Base-by-base conservation (phyloP, 2,113 vertebrate species). In the Vulpes lagopus region DNA sequence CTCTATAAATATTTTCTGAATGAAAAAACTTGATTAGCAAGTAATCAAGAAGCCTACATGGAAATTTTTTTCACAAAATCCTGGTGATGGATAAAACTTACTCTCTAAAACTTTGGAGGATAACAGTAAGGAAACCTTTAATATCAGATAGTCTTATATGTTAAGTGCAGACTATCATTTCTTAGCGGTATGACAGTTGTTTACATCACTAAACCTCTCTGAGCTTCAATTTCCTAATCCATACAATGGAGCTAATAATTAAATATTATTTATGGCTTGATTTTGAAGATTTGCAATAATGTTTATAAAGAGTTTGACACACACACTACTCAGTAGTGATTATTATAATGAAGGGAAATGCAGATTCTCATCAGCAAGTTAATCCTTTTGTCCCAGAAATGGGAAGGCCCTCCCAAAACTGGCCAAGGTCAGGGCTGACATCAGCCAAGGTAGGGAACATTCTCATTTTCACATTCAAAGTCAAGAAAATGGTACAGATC, bases 401-500 rank as follows among this genome's bases (percentile, higher is more conserved):
- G 38, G 55, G 79, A 94, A 92, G 59, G 59, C 78, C 94, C 95
- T 95, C 51, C 73, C 74, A 93, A 11, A 51, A 93, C 14, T 89
- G 96, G 92, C 86, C 51, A 89, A 94, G 97, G 96, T 96, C 90
- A 84, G 91, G 90, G n/a, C 88, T 92, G 78, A 85, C 73, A 83
- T 94, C 91, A 95, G 91, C 84, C 90, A 98, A 97, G 97, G 96
- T 96, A 97, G 78, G 43, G 35, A 98, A 94, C 69, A 76, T 81
- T 95, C 67, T 96, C 78, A 20, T 86, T 96, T 96, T 96, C 89
- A 94, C 74, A 97, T 97, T 96, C 94, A 97, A 97, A 98, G 96
- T 97, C 96, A 98, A 91, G 85, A 92, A 86, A 97, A 98, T 94
- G 96, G 94, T 88, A 98, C 64, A 98, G 94, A 96, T 98, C 97